Base-by-base conservation (phyloP, 2,888 invertebrate genomes). In the Tuberolachnus salignus region DNA sequence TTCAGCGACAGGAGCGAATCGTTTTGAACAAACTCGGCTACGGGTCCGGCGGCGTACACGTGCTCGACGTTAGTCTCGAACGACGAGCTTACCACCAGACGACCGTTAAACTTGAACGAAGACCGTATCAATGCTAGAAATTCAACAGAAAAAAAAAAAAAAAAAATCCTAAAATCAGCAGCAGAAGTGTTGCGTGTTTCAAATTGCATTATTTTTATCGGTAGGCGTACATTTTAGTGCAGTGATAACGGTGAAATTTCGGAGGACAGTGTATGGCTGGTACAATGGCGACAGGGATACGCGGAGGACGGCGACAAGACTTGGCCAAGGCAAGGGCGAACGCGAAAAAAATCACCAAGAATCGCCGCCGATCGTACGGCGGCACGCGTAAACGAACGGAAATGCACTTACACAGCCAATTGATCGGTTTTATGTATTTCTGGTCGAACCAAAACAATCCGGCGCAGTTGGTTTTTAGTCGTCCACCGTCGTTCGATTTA, bases 21-120 rank as follows among this genome's bases (percentile, higher is more conserved):
- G 34, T 16, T 1, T 3, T 16, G 19, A 14, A 8, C 19, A 21
- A 69, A 78, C 49, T 46, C 88, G 3, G 90, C 89, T 75, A 90
- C 85, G 0, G 90, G 86, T 0, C 92, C 92, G 2, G 90, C 92
- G 0, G 89, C 91, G 83, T 87, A 90, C 75, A 92, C 89, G 80
- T 85, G 84, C 0, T 88, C 88, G 83, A 92, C 92, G 84, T 90
- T 91, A 0, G 92, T 92, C 64, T 88, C 86, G 82, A 89, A 91
- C 69, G 87, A 85, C 0, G 87, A 86, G 74, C 89, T 88, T 61
- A 92, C 90, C 1, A 92, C 89, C 67, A 92, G 83, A 0, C 88
- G 88, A 0, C 90, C 90, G 82, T 91, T 89, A 84, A 59, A 78
- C 34, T 49, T 49, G 13, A 78, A 26, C 14, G 59, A 11, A 11